These are phyloP conservation scores for Cyphomyrmex costatus DNA, from an alignment of 1,140 invertebrate genomes.

Conservation along the genomic window DNA sequence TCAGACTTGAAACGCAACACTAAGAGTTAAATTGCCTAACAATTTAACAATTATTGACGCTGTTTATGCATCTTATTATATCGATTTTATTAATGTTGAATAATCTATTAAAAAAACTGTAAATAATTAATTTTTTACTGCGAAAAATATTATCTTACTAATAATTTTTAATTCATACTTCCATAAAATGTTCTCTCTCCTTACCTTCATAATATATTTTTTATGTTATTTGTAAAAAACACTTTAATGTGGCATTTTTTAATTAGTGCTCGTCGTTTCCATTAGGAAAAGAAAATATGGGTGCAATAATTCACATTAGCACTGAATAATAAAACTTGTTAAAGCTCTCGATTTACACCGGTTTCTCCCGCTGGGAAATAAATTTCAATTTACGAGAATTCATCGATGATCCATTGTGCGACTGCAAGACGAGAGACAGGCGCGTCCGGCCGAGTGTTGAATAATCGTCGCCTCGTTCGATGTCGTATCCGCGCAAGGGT, in stretches of 20 bases:
- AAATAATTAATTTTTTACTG: no score
- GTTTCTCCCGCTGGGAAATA: not conserved
- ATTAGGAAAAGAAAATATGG: not conserved
- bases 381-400: conserved; percentile 24
- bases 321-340: not conserved
- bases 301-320: not conserved
- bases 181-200: not conserved
- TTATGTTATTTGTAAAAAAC: not conserved
- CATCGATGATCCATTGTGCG: conserved; percentile 16
- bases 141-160: no score
- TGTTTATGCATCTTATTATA: no score
- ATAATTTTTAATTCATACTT: not conserved
- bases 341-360: not conserved
- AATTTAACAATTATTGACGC: no score
- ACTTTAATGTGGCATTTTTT: not conserved
- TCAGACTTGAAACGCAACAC: no score
- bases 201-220: not conserved
- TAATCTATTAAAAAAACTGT: no score
- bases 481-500: not conserved
- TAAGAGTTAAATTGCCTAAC: no score
- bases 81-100: no score
- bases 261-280: not conserved
- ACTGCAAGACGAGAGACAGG: not conserved
- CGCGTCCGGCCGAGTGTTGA: conserved; percentile 39
- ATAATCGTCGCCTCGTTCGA: conserved; percentile 44